Evolutionary conservation across 2,797 vertebrate species (phyloP), one percentile per base, ranked within the genome.

Genomic region (Enteromius fasciolatus): DNA sequence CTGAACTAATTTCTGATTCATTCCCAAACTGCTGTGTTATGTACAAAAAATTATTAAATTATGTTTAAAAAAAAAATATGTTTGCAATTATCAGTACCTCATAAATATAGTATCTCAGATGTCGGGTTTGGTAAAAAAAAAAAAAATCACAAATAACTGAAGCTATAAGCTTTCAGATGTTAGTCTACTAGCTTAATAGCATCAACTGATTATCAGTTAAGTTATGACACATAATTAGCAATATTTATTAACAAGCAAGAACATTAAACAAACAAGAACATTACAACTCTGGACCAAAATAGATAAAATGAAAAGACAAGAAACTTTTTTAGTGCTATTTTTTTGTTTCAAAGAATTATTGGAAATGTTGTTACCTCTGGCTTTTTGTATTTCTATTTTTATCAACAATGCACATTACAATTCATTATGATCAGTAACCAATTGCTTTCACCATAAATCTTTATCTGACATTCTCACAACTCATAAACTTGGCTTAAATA

Each of bases 381-480:
- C 48, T 52, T 15, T 18, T 11, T 52, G 28, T 52, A 33, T n/a
- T 36, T 7, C 28, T 54, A 7, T 20, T 74, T 73, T 74, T n/a
- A 36, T 12, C 12, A 54, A n/a, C 20, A 73, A 33, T 6, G 3
- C 28, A 31, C 5, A 52, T 54, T 72, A 72, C 8, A 50, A 20
- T 50, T 50, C 3, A 46, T 68, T 33, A 52, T 73, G 11, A n/a
- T 73, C 25, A 52, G 3, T 54, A 73, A 73, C 18, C 50, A 33
- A 14, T 54, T 52, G 28, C 50, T 74, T 54, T 73, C 70, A 33
- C 25, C 5, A 52, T 73, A 73, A 73, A 50, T 73, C 28, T 73
- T 52, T 52, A 52, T 33, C 17, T 33, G 6, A 15, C 3, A 74
- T n/a, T n/a, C 28, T 31, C 28, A 28, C 15, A 64, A 64, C 61